Conservation (phyloP, 2,797 vertebrate species). For the Crocodylus rhombifer region DNA sequence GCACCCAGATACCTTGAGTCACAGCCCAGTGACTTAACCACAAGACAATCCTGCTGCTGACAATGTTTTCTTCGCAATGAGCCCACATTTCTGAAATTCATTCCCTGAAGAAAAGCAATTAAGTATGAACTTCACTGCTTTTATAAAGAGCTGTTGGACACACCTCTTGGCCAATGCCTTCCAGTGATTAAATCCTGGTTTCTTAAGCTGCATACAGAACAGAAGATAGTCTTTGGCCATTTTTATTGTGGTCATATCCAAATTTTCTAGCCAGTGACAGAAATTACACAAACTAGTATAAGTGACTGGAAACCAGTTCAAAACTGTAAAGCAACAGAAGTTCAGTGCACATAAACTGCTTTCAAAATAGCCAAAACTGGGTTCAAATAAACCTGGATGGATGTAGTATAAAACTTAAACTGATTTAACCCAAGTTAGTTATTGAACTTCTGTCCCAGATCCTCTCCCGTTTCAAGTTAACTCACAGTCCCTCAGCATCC, state of each 20-base stretch:
- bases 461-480: too few relatives aligned
- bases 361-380: too few relatives aligned
- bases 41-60: conserved; percentile 21
- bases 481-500: too few relatives aligned
- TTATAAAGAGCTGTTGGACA: conserved; percentile 45
- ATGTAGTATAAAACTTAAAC: too few relatives aligned
- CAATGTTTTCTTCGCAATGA: conserved; percentile 57
- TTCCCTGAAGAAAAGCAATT: conserved; percentile 69
- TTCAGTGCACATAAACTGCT: too few relatives aligned
- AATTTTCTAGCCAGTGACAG: neutral
- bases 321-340: too few relatives aligned
- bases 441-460: too few relatives aligned
- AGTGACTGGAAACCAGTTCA: too few relatives aligned
- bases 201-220: neutral
- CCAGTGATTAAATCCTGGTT: conserved; percentile 39
- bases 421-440: too few relatives aligned
- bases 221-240: conserved; percentile 6
- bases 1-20: conserved; percentile 57
- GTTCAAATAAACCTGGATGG: too few relatives aligned
- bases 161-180: conserved; percentile 47
- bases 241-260: conserved; percentile 20
- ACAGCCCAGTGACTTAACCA: conserved; percentile 32
- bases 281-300: too few relatives aligned
- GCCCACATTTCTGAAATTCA: conserved; percentile 65
- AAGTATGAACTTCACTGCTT: conserved; percentile 56